These are phyloP conservation scores for Tetrao urogallus DNA, from an alignment of 2,113 vertebrate species.

Conservation along the genomic window DNA sequence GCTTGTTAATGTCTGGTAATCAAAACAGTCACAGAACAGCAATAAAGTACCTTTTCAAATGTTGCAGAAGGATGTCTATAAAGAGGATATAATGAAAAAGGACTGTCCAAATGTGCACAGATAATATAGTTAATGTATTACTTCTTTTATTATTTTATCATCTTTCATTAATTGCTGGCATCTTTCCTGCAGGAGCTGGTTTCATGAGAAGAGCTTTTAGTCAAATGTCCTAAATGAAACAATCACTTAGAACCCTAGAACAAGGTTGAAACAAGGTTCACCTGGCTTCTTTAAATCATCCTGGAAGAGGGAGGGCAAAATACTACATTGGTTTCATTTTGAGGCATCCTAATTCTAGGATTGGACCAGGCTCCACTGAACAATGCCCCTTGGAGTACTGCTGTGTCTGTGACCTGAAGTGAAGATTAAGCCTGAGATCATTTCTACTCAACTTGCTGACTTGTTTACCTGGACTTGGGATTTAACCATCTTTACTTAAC, in stretches of 20 bases:
- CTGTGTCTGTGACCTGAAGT: neutral
- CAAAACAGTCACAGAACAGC: constrained; percentile 64
- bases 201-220: constrained; percentile 80
- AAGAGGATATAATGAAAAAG: constrained; percentile 79
- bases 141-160: constrained; percentile 84
- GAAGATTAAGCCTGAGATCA: neutral
- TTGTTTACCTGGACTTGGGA: neutral
- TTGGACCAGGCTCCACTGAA: neutral
- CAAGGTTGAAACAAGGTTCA: constrained; percentile 77
- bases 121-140: constrained; percentile 81
- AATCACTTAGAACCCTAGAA: constrained; percentile 74
- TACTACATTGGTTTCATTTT: neutral
- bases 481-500: neutral
- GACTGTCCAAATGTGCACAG: constrained; percentile 74
- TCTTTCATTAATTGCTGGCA: constrained; percentile 84
- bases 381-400: neutral
- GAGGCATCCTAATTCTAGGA: neutral
- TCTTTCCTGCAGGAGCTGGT: constrained; percentile 65
- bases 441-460: neutral
- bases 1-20: constrained; percentile 62
- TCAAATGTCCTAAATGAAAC: constrained; percentile 78
- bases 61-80: constrained; percentile 73
- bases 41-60: constrained; percentile 68
- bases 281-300: constrained; percentile 70
- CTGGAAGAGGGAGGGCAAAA: neutral